Conservation (phyloP, 2,797 vertebrate genomes). For the Varecia variegata region DNA sequence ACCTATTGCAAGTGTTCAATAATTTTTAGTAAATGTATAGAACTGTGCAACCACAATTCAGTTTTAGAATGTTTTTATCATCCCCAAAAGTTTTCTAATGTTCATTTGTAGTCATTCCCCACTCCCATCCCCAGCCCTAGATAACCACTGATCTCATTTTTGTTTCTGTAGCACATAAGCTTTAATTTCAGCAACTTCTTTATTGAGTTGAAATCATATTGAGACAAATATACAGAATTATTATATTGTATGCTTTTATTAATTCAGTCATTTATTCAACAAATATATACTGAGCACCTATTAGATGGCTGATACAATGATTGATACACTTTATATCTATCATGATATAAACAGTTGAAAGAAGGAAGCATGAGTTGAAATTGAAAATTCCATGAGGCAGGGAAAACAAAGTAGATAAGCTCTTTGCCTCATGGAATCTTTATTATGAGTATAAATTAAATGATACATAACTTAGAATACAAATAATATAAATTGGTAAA, state of each 20-base stretch:
- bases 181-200: not conserved
- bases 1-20: not conserved
- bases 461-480: not conserved
- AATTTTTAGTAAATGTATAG: not conserved
- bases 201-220: not conserved
- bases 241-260: not conserved
- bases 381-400: not conserved
- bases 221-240: not conserved
- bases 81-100: not conserved
- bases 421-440: not conserved
- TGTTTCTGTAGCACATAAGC: not conserved
- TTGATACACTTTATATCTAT: not conserved
- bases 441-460: not conserved
- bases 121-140: not conserved
- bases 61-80: slow-evolving; percentile 18
- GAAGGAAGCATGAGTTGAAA: not conserved
- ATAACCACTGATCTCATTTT: not conserved
- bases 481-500: not conserved
- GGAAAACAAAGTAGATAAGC: not conserved
- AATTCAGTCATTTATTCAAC: not conserved
- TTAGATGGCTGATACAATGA: not conserved
- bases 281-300: not conserved
- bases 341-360: not conserved
- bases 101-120: not conserved
- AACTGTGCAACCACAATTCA: not conserved